Evolutionary conservation across 1,140 invertebrate species (phyloP), one percentile per base, ranked within the genome.

Genomic region (Amphibalanus amphitrite): DNA sequence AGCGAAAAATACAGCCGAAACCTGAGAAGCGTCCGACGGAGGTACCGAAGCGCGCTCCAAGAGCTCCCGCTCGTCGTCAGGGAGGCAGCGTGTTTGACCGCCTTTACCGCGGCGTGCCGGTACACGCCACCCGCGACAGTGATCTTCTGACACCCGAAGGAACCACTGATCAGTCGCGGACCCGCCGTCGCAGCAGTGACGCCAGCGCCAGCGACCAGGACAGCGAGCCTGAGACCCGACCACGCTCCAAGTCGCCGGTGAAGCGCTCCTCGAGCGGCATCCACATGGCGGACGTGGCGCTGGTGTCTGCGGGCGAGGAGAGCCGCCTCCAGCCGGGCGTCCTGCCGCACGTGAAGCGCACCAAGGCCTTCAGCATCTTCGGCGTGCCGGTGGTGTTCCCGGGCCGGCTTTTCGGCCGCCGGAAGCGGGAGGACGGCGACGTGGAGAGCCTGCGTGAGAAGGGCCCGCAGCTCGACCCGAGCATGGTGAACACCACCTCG

Each of bases 401-500:
- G 47, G 47, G 13, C 1, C 47, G 47, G 13, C 47, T 59, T 8
- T 59, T 59, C 47, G 6, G 47, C 6, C 47, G 47, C 47, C 10
- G 13, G 13, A 23, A 13, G 47, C 47, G 13, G 10, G 10, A 20
- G 13, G 47, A 59, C 33, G 33, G 33, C 47, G 47, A 59, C 1
- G 13, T 23, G 47, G 47, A 59, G 47, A 23, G 47, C 20, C 13
- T 80, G 64, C 77, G 90, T 88, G 89, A 90, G 47, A 8, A 20
- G 10, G 10, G 10, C 10, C 47, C 47, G 10, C 47, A 59, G 0
- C 79, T 92, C 74, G 90, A 91, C 74, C 80, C 85, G 0, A 85
- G 86, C 69, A 81, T 92, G 72, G 86, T 92, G 25, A 90, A 92
- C 75, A 87, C 90, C 77, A 86, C 86, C 71, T 91, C 90, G 0